Percentiles rank a stretch among this genome's conserved stretches.
Conservation (phyloP, 2,113 vertebrate genomes). For the Clarias gariepinus region DNA sequence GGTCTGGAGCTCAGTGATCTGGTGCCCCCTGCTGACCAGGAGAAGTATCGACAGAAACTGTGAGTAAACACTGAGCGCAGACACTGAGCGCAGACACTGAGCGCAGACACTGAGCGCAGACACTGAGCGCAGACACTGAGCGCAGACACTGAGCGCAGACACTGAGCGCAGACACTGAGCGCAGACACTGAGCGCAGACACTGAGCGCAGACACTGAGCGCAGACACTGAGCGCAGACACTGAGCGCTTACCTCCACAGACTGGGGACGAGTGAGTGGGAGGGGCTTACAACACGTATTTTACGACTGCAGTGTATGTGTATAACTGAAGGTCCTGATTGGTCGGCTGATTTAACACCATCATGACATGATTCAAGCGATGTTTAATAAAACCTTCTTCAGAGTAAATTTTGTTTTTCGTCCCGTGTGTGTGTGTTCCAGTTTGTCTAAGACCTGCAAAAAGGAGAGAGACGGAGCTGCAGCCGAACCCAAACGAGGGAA, state of each 20-base stretch:
- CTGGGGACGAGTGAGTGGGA: neutral
- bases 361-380: neutral
- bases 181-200: no score
- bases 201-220: no score
- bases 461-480: slow-evolving; percentile 45
- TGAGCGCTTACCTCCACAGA: neutral
- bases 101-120: no score
- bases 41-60: slow-evolving; percentile 55
- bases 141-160: no score
- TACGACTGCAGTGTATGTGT: neutral
- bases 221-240: no score
- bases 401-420: neutral
- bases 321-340: neutral
- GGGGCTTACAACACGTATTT: neutral
- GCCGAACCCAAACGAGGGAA: slow-evolving; percentile 64
- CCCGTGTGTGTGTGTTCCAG: slow-evolving; percentile 49
- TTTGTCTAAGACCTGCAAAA: slow-evolving; percentile 56
- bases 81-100: no score
- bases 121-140: no score
- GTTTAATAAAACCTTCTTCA: neutral
- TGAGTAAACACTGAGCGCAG: slow-evolving; percentile 31
- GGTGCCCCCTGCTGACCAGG: slow-evolving; percentile 54
- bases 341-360: neutral
- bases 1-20: slow-evolving; percentile 68
- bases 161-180: no score